Base-by-base conservation (phyloP, 2,797 vertebrate genomes). In the Gymnothorax reevesii region DNA sequence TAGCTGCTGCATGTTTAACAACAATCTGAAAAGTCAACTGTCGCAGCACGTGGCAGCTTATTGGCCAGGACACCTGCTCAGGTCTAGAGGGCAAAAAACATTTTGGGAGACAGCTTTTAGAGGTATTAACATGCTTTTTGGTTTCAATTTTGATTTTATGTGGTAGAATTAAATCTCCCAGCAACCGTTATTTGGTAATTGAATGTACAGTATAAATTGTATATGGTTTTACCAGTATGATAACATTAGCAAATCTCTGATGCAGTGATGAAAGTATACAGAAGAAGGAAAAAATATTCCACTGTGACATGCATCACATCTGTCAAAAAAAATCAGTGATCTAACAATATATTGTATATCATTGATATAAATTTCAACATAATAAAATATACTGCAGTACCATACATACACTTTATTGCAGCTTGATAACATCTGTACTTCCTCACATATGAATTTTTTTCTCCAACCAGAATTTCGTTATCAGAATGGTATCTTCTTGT, bases 381-480 rank as follows among this genome's bases (percentile, higher is more conserved):
- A 54, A 57, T 62, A 86, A 55, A 82, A 80, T 17, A 80, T 42
- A 88, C 27, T n/a, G 64, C 69, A 33, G 69, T 15, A 82, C 86
- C 84, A 71, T 82, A 69, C 2, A 69, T 60, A 71, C 5, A 22
- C 57, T 85, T 88, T 69, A 87, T 83, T 85, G 85, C 64, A 73
- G 25, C 83, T 55, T 25, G n/a, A 75, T 77, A 57, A 75, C 82
- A 62, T n/a, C n/a, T n/a, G n/a, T 66, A 17, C 10, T 82, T 80
- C 8, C 59, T 22, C 75, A 73, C 33, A 79, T 49, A 86, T 27
- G 22, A 77, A 17, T 64, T 87, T 71, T 64, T 87, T 71, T 69
- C n/a, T 82, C 22, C n/a, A 80, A 83, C 52, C 27, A 57, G 25
- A 55, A 22, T 33, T 59, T 57, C 12, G 71, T 33, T 75, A 4